Evolutionary conservation across 2,113 vertebrate species (phyloP), one percentile per base, ranked within the genome.

Genomic region (Cyprinodon tularosa): DNA sequence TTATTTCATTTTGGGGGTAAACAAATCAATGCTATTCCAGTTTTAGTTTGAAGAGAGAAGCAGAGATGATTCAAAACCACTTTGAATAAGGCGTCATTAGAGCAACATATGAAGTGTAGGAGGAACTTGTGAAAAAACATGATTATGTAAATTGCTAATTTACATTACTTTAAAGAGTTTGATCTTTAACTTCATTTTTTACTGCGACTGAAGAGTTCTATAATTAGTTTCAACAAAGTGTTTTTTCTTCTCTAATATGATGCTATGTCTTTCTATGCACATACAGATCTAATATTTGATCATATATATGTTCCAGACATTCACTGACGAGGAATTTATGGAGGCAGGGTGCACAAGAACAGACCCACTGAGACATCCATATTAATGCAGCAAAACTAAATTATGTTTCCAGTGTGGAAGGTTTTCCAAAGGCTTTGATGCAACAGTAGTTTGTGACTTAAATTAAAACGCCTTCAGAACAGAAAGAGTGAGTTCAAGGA

Each of bases 371-470:
- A 72, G 57, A 62, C 12, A 57, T 78, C 82, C 69, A 82, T 73
- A 76, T 71, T 69, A 80, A 38, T 62, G 47, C 12, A 83, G 88
- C 89, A 91, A 91, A 86, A 84, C 53, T 75, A 76, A 74, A 70
- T 70, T 90, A 78, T 91, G 62, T 76, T 5, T 72, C n/a, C 12
- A 17, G 17, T 47, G 22, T 65, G 71, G 53, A 66, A 72, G 72
- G 22, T 80, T 79, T 65, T 74, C 22, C 60, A 40, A 38, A 44
- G 47, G 76, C 81, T 81, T 80, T 85, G 80, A 84, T 84, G 66
- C 76, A 86, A 68, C 65, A 45, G 10, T 81, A 70, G 50, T 86
- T 85, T 86, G 83, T 87, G 88, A 91, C 77, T 66, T 80, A 65
- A 47, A 48, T 84, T 72, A 53, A 76, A 81, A 84, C 75, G 84